Evolutionary conservation across 2,797 vertebrate species (phyloP).

Genomic region (Morelia viridis): DNA sequence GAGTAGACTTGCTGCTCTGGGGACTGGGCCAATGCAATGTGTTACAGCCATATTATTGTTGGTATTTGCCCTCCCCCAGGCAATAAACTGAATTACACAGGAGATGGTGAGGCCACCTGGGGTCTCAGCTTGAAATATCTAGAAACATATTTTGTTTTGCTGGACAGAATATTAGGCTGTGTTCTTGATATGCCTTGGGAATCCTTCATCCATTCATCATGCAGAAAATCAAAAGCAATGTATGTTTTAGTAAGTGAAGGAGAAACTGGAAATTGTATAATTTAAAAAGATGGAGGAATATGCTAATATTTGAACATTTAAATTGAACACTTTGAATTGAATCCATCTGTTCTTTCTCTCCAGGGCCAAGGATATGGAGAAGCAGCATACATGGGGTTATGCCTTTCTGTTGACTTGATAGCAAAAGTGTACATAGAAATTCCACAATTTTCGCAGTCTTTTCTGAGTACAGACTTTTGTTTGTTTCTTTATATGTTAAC

Average conservation of each 20-base stretch:
- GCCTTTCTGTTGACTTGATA: slow-evolving; percentile 20
- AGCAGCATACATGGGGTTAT: slow-evolving; percentile 37
- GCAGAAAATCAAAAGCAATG: slow-evolving; percentile 12
- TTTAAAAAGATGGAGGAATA: slow-evolving; percentile 46
- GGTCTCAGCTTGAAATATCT: slow-evolving; percentile 55
- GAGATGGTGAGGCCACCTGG: slow-evolving; percentile 62
- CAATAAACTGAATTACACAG: slow-evolving; percentile 74
- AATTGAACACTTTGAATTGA: slow-evolving; percentile 58
- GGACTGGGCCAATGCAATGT: slow-evolving; percentile 62
- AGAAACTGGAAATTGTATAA: slow-evolving; percentile 37
- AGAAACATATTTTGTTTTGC: slow-evolving; percentile 46
- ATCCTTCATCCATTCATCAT: not conserved
- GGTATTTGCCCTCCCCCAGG: slow-evolving; percentile 46
- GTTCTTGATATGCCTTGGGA: slow-evolving; percentile 10
- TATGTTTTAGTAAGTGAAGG: slow-evolving; percentile 28
- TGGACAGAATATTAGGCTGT: slow-evolving; percentile 27
- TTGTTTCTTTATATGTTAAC: not conserved
- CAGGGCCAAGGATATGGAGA: slow-evolving; percentile 45
- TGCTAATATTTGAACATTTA: slow-evolving; percentile 49
- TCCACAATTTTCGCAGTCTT: slow-evolving; percentile 1
- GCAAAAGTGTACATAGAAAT: slow-evolving; percentile 33
- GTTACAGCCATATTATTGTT: slow-evolving; percentile 69
- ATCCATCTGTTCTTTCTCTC: slow-evolving; percentile 53
- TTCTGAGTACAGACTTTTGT: slow-evolving; percentile 24
- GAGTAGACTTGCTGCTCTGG: slow-evolving; percentile 65